phyloP scores from a whole-genome alignment of 2,888 invertebrate genomes.

The Thera britannica region DNA sequence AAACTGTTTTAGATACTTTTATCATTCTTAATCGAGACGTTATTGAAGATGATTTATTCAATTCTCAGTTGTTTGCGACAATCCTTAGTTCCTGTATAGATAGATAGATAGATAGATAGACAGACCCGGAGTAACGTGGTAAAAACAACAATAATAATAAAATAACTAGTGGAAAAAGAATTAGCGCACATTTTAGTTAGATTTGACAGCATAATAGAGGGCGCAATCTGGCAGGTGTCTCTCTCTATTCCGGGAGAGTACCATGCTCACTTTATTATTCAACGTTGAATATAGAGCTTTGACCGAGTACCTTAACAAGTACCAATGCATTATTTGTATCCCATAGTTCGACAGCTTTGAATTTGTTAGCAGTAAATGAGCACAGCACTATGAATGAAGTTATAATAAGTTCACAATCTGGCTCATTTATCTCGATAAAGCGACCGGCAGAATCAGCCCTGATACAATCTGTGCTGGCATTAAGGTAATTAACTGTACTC shows the following conservation, averaged over 20 bases:
- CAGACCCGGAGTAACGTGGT: too few species aligned
- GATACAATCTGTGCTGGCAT: constrained; percentile 34
- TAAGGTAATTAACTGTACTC: constrained; percentile 38
- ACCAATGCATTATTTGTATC: not conserved
- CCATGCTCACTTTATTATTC: not conserved
- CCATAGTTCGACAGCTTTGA: not conserved
- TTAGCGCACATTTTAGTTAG: not conserved
- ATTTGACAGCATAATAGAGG: not conserved
- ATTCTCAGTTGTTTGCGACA: not conserved
- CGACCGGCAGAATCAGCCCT: constrained; percentile 16
- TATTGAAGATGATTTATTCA: not conserved
- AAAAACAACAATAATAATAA: too few species aligned
- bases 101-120: too few species aligned
- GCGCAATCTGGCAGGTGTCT: not conserved
- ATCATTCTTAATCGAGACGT: too few species aligned
- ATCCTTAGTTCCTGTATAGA: too few species aligned
- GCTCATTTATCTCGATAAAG: constrained; percentile 27
- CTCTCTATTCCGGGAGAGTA: not conserved
- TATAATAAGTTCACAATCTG: constrained; percentile 17
- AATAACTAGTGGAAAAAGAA: too few species aligned
- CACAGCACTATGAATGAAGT: constrained; percentile 8
- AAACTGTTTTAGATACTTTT: too few species aligned
- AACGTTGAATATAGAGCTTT: not conserved
- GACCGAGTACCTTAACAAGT: not conserved
- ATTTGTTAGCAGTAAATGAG: not conserved